phyloP scores from a whole-genome alignment of 2,797 vertebrate genomes.

The Esox lucius region DNA sequence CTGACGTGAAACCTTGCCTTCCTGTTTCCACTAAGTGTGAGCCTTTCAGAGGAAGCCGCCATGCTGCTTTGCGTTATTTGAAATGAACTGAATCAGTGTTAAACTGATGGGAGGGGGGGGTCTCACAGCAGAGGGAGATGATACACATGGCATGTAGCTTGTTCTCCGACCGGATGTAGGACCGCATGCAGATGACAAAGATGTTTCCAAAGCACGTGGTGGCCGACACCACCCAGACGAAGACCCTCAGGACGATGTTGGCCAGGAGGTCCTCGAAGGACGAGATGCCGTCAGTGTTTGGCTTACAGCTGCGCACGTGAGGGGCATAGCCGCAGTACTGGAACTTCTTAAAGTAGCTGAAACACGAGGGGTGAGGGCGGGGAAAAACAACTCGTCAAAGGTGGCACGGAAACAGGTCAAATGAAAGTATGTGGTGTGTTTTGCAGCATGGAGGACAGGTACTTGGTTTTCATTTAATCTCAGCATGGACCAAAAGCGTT shows the following conservation, averaged over 20 bases:
- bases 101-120: not conserved
- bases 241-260: slow-evolving; percentile 92
- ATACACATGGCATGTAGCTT: slow-evolving; percentile 94
- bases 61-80: not conserved
- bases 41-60: not conserved
- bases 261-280: slow-evolving; percentile 94
- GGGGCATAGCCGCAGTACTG: slow-evolving; percentile 97
- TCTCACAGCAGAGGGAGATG: slow-evolving; percentile 98
- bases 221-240: slow-evolving; percentile 95
- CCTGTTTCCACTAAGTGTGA: not conserved
- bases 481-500: not conserved
- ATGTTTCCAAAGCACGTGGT: slow-evolving; percentile 95
- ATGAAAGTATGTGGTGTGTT: not conserved
- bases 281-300: slow-evolving; percentile 97
- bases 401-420: not conserved
- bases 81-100: not conserved
- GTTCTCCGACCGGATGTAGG: slow-evolving; percentile 94
- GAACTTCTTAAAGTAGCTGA: slow-evolving; percentile 97
- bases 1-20: not conserved
- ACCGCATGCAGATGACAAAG: slow-evolving; percentile 96
- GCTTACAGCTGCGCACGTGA: slow-evolving; percentile 96
- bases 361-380: not conserved
- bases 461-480: not conserved
- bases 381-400: not conserved
- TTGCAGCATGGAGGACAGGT: not conserved